Conservation (phyloP, 2,888 invertebrate genomes). For the Oconnorella tubifera region DNA sequence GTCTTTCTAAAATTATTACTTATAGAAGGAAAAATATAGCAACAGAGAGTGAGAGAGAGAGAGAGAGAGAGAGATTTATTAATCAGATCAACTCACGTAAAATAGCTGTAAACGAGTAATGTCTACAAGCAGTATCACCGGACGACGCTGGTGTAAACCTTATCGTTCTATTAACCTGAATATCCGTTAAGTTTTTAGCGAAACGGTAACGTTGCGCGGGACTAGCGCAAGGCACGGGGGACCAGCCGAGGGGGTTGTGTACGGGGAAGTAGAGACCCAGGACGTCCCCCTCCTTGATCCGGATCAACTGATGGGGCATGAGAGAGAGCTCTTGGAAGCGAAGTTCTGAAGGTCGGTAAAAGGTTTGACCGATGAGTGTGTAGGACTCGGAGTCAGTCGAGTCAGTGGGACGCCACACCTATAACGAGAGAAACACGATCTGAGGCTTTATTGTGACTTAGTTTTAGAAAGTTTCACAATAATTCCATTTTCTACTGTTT, state of each 20-base stretch:
- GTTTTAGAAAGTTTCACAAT: too few species aligned
- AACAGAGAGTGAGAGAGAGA: too few species aligned
- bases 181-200: background rate
- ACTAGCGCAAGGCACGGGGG: constrained; percentile 31
- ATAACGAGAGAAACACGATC: too few species aligned
- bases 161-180: constrained; percentile 23
- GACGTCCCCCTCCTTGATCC: constrained; percentile 29
- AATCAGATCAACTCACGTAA: constrained; percentile 37
- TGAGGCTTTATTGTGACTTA: too few species aligned
- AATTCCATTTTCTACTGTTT: too few species aligned
- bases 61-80: too few species aligned
- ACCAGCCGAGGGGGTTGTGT: constrained; percentile 31
- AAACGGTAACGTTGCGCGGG: constrained; percentile 21
- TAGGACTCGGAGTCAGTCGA: constrained; percentile 14
- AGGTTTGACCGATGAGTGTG: constrained; percentile 34
- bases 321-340: constrained; percentile 29
- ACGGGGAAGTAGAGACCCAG: constrained; percentile 31
- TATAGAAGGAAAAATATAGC: too few species aligned
- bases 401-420: constrained; percentile 4
- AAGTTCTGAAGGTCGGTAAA: constrained; percentile 30
- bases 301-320: constrained; percentile 16
- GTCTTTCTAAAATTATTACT: too few species aligned
- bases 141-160: constrained; percentile 21
- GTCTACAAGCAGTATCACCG: constrained; percentile 30
- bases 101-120: constrained; percentile 37